phyloP scores from a whole-genome alignment of 2,113 vertebrate genomes.

The Abramis brama region DNA sequence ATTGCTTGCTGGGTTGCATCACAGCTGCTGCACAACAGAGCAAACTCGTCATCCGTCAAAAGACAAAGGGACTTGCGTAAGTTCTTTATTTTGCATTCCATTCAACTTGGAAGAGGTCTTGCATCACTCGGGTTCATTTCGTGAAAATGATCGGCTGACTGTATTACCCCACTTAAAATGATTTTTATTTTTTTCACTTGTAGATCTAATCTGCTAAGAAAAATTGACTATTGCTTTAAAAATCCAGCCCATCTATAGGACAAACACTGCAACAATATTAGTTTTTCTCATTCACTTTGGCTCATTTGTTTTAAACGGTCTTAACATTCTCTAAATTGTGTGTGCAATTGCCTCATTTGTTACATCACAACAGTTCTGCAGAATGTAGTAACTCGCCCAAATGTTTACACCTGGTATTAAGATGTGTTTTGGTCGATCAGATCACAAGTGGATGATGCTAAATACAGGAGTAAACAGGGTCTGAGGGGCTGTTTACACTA shows the following conservation, averaged over 20 bases:
- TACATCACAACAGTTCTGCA: too few species aligned
- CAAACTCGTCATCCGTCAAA: background rate
- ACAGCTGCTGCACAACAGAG: slow-evolving; percentile 9
- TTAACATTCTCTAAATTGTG: too few species aligned
- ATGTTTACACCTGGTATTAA: too few species aligned
- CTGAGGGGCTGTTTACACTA: too few species aligned
- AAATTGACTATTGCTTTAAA: background rate
- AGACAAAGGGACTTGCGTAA: background rate
- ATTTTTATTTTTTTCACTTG: background rate
- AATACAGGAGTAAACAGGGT: too few species aligned
- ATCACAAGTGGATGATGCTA: too few species aligned
- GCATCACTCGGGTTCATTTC: background rate
- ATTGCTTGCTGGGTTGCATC: background rate
- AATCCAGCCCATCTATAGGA: background rate
- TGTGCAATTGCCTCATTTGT: too few species aligned
- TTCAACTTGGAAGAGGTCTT: background rate
- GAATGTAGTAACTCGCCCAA: too few species aligned
- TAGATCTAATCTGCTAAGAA: background rate
- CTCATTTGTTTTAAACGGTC: background rate
- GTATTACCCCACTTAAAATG: background rate
- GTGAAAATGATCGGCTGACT: background rate
- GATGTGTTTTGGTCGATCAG: too few species aligned
- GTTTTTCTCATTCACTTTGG: background rate
- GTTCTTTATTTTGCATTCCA: background rate
- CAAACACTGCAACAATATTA: background rate